phyloP scores from a whole-genome alignment of 2,113 vertebrate species.

The Odobenus rosmarus region DNA sequence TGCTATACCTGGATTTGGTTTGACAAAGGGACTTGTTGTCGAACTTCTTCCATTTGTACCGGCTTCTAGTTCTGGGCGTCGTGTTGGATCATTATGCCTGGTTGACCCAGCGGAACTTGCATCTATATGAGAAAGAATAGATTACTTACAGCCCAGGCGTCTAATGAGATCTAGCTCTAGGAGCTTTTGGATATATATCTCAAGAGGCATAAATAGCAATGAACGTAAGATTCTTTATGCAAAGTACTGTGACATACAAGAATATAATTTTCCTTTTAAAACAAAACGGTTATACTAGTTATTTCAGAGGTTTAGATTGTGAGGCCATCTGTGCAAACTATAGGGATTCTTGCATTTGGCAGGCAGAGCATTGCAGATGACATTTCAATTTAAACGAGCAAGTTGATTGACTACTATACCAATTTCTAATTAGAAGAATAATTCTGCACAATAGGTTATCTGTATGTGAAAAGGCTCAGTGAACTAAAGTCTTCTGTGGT shows the following conservation, averaged over 20 bases:
- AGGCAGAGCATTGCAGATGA: constrained; percentile 90
- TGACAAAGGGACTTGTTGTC: constrained; percentile 90
- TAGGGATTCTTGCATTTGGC: constrained; percentile 86
- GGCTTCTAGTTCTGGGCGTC: constrained; percentile 89
- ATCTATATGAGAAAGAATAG: constrained; percentile 87
- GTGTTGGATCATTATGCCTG: constrained; percentile 91
- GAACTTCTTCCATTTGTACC: constrained; percentile 91
- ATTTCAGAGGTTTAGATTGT: constrained; percentile 85
- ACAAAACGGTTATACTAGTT: constrained; percentile 82
- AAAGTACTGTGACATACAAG: constrained; percentile 80
- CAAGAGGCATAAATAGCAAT: constrained; percentile 77
- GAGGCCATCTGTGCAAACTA: constrained; percentile 89
- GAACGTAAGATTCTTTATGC: constrained; percentile 83
- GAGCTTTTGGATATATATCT: constrained; percentile 63
- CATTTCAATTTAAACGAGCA: constrained; percentile 89
- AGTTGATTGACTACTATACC: constrained; percentile 86
- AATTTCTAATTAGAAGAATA: constrained; percentile 86
- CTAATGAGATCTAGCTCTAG: constrained; percentile 59
- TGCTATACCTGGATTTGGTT: constrained; percentile 88
- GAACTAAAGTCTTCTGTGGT: constrained; percentile 82
- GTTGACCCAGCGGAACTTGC: constrained; percentile 90
- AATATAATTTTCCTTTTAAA: constrained; percentile 82
- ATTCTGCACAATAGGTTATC: constrained; percentile 85
- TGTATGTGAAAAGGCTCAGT: constrained; percentile 82
- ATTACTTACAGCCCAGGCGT: constrained; percentile 75